Percentiles rank a stretch among this genome's conserved stretches.
Evolutionary conservation across 1,140 invertebrate species (phyloP).

Genomic region (Geopemphigus sp.): DNA sequence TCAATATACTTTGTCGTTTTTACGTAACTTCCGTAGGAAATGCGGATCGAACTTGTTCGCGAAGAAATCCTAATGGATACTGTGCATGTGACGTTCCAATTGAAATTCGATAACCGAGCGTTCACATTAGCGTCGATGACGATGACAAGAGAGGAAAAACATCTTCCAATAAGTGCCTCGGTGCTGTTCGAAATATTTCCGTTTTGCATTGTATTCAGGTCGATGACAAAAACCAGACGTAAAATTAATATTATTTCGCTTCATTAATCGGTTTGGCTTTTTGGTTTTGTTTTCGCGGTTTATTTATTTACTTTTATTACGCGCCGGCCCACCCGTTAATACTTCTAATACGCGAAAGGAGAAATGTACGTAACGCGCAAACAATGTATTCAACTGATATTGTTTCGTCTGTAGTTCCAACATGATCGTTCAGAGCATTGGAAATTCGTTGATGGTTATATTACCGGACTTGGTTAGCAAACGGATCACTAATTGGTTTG

Average conservation of each 20-base stretch:
- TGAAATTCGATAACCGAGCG: constrained; percentile 91
- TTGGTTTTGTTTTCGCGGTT: constrained; percentile 4
- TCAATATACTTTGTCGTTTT: neutral
- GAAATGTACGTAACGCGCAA: too few relatives aligned
- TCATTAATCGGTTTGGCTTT: constrained; percentile 7
- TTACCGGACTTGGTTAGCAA: constrained; percentile 81
- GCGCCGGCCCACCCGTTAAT: neutral
- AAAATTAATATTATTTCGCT: constrained; percentile 46
- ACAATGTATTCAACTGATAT: neutral
- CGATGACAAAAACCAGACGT: constrained; percentile 54
- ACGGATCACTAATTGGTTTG: constrained; percentile 87
- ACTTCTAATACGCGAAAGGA: neutral
- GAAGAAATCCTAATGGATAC: constrained; percentile 85
- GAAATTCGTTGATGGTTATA: constrained; percentile 88
- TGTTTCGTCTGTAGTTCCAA: constrained; percentile 66
- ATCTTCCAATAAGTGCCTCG: constrained; percentile 79
- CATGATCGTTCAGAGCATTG: constrained; percentile 85
- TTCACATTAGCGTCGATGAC: constrained; percentile 75
- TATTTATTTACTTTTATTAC: neutral
- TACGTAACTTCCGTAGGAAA: constrained; percentile 61
- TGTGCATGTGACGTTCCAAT: constrained; percentile 88
- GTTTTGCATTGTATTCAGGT: constrained; percentile 95
- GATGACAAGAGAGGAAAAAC: constrained; percentile 81
- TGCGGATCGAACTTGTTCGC: constrained; percentile 83
- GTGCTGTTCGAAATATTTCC: constrained; percentile 96